These are phyloP conservation scores for Barbus barbus DNA, from an alignment of 2,113 vertebrate genomes.

Conservation along the genomic window DNA sequence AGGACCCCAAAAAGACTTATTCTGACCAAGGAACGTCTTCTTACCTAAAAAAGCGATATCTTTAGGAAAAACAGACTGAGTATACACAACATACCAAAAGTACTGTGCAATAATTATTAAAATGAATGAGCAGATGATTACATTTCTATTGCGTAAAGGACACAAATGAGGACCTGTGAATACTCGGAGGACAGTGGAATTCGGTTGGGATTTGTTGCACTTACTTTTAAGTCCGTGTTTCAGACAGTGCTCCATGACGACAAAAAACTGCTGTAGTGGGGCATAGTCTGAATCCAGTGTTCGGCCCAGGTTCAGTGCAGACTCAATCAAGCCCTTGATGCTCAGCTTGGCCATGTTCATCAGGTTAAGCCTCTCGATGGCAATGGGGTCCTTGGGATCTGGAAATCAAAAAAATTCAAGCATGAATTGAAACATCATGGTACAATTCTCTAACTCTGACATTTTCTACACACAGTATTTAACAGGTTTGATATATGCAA, in stretches of 20 bases:
- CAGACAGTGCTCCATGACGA: slow-evolving; percentile 98
- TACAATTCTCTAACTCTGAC: not conserved
- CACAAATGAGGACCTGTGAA: not conserved
- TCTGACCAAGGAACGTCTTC: slow-evolving; percentile 98
- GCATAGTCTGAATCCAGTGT: slow-evolving; percentile 97
- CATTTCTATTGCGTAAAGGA: not conserved
- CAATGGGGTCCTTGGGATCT: slow-evolving; percentile 98
- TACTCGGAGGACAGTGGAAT: not conserved
- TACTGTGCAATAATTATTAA: not conserved
- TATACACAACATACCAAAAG: not conserved
- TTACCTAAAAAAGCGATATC: slow-evolving; percentile 80
- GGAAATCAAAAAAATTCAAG: slow-evolving; percentile 24
- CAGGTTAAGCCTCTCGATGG: slow-evolving; percentile 96
- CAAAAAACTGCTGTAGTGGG: slow-evolving; percentile 97
- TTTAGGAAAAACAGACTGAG: too few species aligned
- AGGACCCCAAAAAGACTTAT: slow-evolving; percentile 99
- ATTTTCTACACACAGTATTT: not conserved
- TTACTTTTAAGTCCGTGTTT: slow-evolving; percentile 96
- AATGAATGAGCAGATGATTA: not conserved
- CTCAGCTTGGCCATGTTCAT: slow-evolving; percentile 99
- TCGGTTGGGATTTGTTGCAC: slow-evolving; percentile 16
- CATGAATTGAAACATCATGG: not conserved
- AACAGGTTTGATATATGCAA: not conserved
- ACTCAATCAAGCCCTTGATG: slow-evolving; percentile 97
- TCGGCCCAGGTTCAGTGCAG: slow-evolving; percentile 91